Evolutionary conservation across 2,888 invertebrate species (phyloP).

Genomic region (Empis stercorea): DNA sequence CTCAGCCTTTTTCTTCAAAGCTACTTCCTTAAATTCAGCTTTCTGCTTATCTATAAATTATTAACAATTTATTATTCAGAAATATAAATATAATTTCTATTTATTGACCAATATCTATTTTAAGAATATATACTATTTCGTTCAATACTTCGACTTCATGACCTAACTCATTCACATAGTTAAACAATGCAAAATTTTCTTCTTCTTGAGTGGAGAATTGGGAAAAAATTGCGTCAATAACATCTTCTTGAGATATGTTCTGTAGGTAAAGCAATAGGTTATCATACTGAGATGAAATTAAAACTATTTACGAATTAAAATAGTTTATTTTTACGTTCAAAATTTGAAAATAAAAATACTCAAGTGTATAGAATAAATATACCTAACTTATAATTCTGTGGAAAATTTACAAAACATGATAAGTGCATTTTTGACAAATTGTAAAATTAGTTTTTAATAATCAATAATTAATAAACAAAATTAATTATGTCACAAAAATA

Average conservation of each 20-base stretch:
- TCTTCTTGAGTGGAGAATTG: constrained; percentile 77
- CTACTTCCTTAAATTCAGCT: constrained; percentile 27
- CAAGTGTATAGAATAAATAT: no score
- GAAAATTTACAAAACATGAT: no score
- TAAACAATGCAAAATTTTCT: constrained; percentile 83
- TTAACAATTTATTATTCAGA: neutral
- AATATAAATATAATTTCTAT: neutral
- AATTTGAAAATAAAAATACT: no score
- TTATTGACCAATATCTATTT: constrained; percentile 46
- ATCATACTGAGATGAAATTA: no score
- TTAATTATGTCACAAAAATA: no score
- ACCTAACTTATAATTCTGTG: no score
- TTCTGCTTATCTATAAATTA: constrained; percentile 26
- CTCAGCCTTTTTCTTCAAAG: constrained; percentile 26
- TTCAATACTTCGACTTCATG: constrained; percentile 64
- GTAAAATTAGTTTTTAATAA: no score
- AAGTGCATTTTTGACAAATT: no score
- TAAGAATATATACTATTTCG: constrained; percentile 50
- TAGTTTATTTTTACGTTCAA: no score
- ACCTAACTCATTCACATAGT: constrained; percentile 81
- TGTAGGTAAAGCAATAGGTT: no score
- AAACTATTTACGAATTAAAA: no score
- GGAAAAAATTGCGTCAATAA: constrained; percentile 52
- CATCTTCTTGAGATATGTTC: constrained; percentile 43
- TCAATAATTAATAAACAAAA: no score